Conservation (phyloP, 2,113 vertebrate genomes). For the rat (Rattus norvegicus) region GRCr8 NC_086028.1:23345001-23345500, state of each 20-base stretch:
- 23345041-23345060: neutral
- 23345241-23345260: neutral
- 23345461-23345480: neutral
- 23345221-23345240: neutral
- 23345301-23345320: neutral
- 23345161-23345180: neutral
- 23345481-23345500: neutral
- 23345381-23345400: slow-evolving; percentile 61
- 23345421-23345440: neutral
- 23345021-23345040: neutral
- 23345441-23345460: slow-evolving; percentile 1
- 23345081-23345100: neutral
- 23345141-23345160: neutral
- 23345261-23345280: neutral
- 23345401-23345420: slow-evolving; percentile 25
- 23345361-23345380: slow-evolving; percentile 66
- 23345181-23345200: neutral
- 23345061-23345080: neutral
- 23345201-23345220: neutral
- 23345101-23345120: neutral
- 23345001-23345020: neutral
- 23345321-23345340: neutral
- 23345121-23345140: neutral
- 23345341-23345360: neutral
- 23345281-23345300: neutral